These are phyloP conservation scores for Plestiodon gilberti DNA, from an alignment of 2,113 vertebrate species.

Conservation along the genomic window DNA sequence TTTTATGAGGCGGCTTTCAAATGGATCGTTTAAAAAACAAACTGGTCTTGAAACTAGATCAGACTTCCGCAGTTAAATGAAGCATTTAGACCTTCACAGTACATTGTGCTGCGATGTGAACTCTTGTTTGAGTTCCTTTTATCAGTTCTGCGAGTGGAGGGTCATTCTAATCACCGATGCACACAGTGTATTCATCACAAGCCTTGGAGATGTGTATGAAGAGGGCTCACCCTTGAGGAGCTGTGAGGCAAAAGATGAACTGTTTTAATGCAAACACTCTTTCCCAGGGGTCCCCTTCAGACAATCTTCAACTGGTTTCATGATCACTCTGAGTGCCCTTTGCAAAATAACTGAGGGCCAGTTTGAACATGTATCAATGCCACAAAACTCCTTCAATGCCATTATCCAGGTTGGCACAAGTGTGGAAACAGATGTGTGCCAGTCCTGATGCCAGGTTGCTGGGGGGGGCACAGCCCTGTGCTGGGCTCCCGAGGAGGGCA, in stretches of 20 bases:
- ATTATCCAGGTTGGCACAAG: not conserved
- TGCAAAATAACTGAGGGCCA: constrained; percentile 28
- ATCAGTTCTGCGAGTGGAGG: constrained; percentile 68
- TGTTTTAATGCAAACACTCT: constrained; percentile 73
- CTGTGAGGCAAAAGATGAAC: constrained; percentile 76
- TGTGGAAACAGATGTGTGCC: not conserved
- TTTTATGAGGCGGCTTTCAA: constrained; percentile 50
- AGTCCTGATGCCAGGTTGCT: no score
- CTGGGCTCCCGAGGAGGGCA: no score
- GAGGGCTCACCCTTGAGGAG: constrained; percentile 68
- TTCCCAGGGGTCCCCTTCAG: constrained; percentile 69
- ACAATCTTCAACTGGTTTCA: constrained; percentile 68
- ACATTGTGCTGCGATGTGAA: constrained; percentile 54
- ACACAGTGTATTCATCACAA: constrained; percentile 60
- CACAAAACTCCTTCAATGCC: not conserved
- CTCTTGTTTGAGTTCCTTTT: constrained; percentile 73
- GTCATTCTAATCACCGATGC: constrained; percentile 57
- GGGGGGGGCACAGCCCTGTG: no score
- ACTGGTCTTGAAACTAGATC: constrained; percentile 61
- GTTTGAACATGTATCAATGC: not conserved
- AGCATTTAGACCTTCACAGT: constrained; percentile 66
- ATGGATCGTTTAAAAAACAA: constrained; percentile 56
- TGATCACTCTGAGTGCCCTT: constrained; percentile 45
- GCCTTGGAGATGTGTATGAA: constrained; percentile 64
- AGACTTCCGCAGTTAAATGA: constrained; percentile 67